Conservation (phyloP, 2,888 invertebrate species). For the Oeneis ivallda region DNA sequence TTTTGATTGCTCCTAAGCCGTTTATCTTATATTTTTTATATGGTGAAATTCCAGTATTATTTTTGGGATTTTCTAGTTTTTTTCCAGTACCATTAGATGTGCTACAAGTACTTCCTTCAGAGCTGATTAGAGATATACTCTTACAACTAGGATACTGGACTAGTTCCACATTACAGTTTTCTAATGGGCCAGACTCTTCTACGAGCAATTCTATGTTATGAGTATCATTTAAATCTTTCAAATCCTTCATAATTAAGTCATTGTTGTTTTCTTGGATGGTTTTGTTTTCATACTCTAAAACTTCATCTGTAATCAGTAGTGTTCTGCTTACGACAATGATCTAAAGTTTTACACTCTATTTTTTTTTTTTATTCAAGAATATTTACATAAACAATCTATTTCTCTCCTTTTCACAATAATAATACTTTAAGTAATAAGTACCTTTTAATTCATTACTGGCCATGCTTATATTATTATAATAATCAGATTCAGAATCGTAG, state of each 20-base stretch:
- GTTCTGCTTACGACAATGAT: neutral
- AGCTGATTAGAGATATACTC: slow-evolving; percentile 2
- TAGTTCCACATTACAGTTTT: slow-evolving; percentile 12
- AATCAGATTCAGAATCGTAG: slow-evolving; percentile 31
- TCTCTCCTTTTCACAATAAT: neutral
- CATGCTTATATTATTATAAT: slow-evolving; percentile 26
- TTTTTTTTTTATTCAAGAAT: neutral
- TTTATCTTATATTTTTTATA: neutral
- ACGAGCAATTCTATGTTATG: neutral
- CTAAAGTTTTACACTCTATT: neutral
- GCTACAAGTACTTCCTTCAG: slow-evolving; percentile 4
- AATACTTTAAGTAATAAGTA: neutral
- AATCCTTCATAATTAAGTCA: neutral
- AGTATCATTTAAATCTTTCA: neutral
- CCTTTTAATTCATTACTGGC: slow-evolving; percentile 37
- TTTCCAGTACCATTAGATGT: neutral
- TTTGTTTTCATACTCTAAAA: slow-evolving; percentile 6
- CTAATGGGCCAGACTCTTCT: neutral
- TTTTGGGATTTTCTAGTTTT: slow-evolving; percentile 34
- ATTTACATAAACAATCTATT: neutral
- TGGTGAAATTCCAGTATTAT: slow-evolving; percentile 32
- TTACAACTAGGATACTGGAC: neutral
- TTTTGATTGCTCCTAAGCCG: neutral
- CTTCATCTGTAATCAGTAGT: neutral
- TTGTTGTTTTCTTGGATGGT: neutral